Base-by-base conservation (phyloP, 2,797 vertebrate species). In the Luscinia luscinia region DNA sequence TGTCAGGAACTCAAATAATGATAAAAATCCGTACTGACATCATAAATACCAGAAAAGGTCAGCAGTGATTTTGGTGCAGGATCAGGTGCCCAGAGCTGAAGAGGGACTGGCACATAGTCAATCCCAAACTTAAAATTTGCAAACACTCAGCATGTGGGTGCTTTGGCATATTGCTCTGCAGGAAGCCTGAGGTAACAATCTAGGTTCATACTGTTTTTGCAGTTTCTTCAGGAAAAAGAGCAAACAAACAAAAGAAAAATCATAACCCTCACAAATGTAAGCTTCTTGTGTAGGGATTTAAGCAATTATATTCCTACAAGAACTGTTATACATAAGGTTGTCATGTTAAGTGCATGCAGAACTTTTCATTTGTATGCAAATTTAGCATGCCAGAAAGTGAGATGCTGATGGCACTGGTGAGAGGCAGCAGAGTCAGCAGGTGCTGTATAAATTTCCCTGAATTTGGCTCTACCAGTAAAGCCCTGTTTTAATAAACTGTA, bases 1-100 rank as follows among this genome's bases (percentile, higher is more conserved):
- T 96, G 77, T 96, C 92, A 91, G 83, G 84, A 96, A 87, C 92
- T 97, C 96, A 95, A 95, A 97, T 87, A 96, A 64, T 89, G 93
- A 97, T 96, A 97, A 96, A 95, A 97, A 97, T 95, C 89, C 79
- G 67, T 91, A 67, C 84, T 30, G 64, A 89, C 96, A 95, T 97
- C 94, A 91, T 93, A 98, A 97, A 98, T 98, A 95, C 94, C 97
- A 97, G 95, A 85, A 97, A 98, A 98, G 97, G 97, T 98, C 97
- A 97, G 51, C 69, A 46, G 48, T 1, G 6, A 89, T 95, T 94
- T 93, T 92, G 93, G 67, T 90, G 90, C 48, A 48, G 92, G 85
- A 75, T 89, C 54, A 38, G 77, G 59, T 91, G 83, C 87, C 81
- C 84, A 78, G 67, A 94, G 95, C 86, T 88, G 52, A 92, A 80